Evolutionary conservation across 2,113 vertebrate genomes (phyloP).

Genomic region (Charadrius vociferus): DNA sequence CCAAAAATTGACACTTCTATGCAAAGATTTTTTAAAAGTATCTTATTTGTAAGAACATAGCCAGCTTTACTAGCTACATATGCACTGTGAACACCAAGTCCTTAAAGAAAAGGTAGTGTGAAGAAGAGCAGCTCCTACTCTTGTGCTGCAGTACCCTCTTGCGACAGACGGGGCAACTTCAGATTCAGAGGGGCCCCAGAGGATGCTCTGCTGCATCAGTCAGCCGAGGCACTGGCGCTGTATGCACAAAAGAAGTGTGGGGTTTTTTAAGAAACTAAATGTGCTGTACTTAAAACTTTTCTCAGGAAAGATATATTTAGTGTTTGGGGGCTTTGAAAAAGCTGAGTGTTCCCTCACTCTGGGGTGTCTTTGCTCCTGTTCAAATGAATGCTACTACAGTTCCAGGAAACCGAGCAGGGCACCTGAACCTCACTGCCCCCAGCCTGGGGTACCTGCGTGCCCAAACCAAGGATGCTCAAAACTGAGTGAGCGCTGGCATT

Average conservation of each 20-base stretch:
- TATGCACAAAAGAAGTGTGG: accelerated
- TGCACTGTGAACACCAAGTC: accelerated
- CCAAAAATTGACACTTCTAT: not conserved
- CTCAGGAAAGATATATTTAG: accelerated
- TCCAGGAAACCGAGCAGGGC: accelerated
- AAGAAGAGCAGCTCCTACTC: not conserved
- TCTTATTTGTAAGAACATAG: not conserved
- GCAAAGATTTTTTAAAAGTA: not conserved
- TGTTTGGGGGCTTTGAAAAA: not conserved
- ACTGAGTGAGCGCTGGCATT: accelerated
- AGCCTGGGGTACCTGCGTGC: accelerated
- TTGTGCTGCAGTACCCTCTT: slow-evolving; percentile 38
- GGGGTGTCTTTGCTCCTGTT: not conserved
- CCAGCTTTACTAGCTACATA: not conserved
- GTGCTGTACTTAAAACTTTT: not conserved
- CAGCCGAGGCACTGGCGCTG: not conserved
- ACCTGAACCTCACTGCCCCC: not conserved
- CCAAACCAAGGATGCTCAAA: not conserved
- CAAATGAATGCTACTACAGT: accelerated
- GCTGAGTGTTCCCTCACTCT: not conserved
- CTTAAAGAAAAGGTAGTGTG: not conserved
- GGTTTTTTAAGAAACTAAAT: not conserved
- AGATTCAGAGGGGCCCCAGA: not conserved
- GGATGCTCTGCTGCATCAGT: not conserved
- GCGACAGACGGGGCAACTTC: not conserved